phyloP scores from a whole-genome alignment of 2,888 invertebrate species.

The Onthophagus sagittarius region DNA sequence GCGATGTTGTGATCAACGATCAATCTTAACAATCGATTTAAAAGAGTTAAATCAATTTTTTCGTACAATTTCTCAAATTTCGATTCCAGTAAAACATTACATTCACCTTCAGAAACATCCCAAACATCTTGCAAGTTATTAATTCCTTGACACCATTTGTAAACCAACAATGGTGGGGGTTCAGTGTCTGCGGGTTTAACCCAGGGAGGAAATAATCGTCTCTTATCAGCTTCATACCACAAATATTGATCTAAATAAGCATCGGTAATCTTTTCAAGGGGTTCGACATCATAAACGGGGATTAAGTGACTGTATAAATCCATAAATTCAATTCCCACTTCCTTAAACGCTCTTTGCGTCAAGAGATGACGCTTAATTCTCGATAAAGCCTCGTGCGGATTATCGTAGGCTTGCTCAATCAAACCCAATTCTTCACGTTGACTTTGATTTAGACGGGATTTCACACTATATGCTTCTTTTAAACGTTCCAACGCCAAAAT shows the following conservation, averaged over 20 bases:
- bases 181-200: conserved; percentile 99
- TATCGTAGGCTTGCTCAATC: conserved; percentile 99
- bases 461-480: conserved; percentile 97
- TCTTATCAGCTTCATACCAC: conserved; percentile 99
- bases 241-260: conserved; percentile 99
- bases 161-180: conserved; percentile 86
- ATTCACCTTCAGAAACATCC: conserved; percentile 98
- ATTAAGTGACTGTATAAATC: conserved; percentile 98
- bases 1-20: conserved; percentile 99
- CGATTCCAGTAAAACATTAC: conserved; percentile 95
- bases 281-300: conserved; percentile 99
- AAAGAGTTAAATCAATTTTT: conserved; percentile 96
- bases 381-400: conserved; percentile 98
- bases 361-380: conserved; percentile 98
- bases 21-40: conserved; percentile 90
- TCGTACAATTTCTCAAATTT: conserved; percentile 99
- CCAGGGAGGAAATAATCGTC: conserved; percentile 96
- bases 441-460: conserved; percentile 95
- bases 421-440: conserved; percentile 97
- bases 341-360: conserved; percentile 97
- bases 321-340: conserved; percentile 99
- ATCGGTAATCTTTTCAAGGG: conserved; percentile 98
- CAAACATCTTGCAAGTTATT: conserved; percentile 98
- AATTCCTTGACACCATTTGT: conserved; percentile 99
- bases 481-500: conserved; percentile 94